Evolutionary conservation across 1,140 invertebrate genomes (phyloP).

Genomic region (Magallana angulata): DNA sequence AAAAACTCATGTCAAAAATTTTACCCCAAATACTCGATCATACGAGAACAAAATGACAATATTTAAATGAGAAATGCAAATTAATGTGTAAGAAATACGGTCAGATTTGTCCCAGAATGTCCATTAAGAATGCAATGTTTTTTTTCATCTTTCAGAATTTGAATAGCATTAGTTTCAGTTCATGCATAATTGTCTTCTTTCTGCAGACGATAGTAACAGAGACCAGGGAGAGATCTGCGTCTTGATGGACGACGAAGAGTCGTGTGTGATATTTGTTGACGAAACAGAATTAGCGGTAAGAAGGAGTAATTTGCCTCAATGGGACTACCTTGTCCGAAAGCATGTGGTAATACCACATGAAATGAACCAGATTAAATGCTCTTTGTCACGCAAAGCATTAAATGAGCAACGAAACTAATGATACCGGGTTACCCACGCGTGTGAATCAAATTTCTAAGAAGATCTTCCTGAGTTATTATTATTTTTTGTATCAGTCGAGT

Average conservation of each 20-base stretch:
- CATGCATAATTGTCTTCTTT: not conserved
- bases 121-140: too few relatives aligned
- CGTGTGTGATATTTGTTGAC: constrained; percentile 15
- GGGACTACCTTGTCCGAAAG: not conserved
- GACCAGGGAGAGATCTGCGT: not conserved
- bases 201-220: not conserved
- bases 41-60: too few relatives aligned
- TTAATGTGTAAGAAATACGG: too few relatives aligned
- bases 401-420: not conserved
- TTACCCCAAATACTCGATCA: too few relatives aligned
- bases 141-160: too few relatives aligned
- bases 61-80: too few relatives aligned
- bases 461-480: too few relatives aligned
- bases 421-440: not conserved
- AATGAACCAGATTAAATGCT: not conserved
- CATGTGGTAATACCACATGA: not conserved
- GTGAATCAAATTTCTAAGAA: not conserved
- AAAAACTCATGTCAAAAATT: too few relatives aligned
- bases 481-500: too few relatives aligned
- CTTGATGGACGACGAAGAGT: constrained; percentile 8
- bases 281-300: constrained; percentile 28
- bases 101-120: too few relatives aligned
- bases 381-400: not conserved
- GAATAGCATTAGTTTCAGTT: too few relatives aligned
- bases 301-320: not conserved